A percentile compares a stretch with the other conserved stretches of the same genome.
Conservation (phyloP, 2,797 vertebrate species). For the Antrozous pallidus region DNA sequence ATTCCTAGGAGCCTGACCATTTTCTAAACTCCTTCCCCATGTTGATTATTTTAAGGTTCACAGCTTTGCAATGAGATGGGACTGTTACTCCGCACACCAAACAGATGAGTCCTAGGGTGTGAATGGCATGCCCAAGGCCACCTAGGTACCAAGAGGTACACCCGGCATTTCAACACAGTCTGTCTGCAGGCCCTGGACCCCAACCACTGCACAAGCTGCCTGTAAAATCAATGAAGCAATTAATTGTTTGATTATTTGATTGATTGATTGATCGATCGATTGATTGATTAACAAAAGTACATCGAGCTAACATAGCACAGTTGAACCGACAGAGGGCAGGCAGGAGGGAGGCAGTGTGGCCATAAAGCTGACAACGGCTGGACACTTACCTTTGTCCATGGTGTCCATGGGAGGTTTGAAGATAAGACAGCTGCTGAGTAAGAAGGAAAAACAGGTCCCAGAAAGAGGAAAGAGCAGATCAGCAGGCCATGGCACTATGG, state of each 20-base stretch:
- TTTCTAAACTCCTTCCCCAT: background rate
- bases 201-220: background rate
- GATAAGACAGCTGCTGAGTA: background rate
- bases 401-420: background rate
- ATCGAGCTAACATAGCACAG: background rate
- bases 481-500: fast-evolving
- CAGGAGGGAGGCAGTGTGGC: background rate
- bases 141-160: fast-evolving
- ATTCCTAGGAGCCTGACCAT: background rate
- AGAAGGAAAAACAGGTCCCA: background rate
- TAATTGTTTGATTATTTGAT: background rate
- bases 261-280: background rate
- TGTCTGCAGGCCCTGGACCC: background rate
- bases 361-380: fast-evolving
- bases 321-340: fast-evolving
- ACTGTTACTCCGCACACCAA: background rate
- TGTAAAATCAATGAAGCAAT: background rate
- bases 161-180: background rate
- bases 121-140: background rate
- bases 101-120: fast-evolving
- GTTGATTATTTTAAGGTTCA: background rate
- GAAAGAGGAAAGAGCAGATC: background rate
- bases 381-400: fast-evolving
- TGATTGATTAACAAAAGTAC: background rate
- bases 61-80: background rate